Percentiles rank a stretch among this genome's conserved stretches.
Evolutionary conservation across 2,113 vertebrate genomes (phyloP).

Genomic region (Rafetus swinhoei): DNA sequence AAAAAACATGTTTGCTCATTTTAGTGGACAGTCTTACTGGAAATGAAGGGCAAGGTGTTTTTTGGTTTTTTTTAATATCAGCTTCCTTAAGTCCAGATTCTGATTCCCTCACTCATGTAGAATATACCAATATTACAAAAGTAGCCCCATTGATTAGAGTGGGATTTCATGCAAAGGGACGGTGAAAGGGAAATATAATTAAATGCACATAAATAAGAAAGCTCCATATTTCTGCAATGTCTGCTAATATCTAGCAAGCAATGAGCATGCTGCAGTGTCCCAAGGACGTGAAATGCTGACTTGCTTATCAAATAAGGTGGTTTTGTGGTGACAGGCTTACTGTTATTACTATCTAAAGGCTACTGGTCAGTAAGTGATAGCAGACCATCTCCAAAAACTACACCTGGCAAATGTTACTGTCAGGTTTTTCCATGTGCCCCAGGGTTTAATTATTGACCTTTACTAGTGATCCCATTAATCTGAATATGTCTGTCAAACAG

Average conservation of each 20-base stretch:
- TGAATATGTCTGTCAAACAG: conserved; percentile 27
- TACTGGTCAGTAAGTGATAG: conserved; percentile 58
- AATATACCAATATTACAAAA: not conserved
- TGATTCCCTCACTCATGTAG: not conserved
- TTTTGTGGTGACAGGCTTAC: conserved; percentile 39
- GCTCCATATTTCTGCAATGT: not conserved
- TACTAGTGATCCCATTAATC: conserved; percentile 60
- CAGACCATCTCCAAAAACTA: conserved; percentile 19
- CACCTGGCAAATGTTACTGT: conserved; percentile 54
- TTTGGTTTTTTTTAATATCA: not conserved
- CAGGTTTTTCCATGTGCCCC: conserved; percentile 40
- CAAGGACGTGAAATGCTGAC: not conserved
- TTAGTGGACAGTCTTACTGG: not conserved
- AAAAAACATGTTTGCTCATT: not conserved
- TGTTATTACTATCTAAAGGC: conserved; percentile 33
- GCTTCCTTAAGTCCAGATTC: not conserved
- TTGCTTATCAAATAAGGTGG: conserved; percentile 35
- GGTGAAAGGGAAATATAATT: not conserved
- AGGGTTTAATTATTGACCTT: conserved; percentile 58
- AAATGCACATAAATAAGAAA: not conserved
- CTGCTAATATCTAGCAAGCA: not conserved
- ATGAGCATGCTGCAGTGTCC: accelerated
- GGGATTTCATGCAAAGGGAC: not conserved
- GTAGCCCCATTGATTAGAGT: not conserved
- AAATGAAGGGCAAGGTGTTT: not conserved